Percentiles rank a stretch among this genome's conserved stretches.
Conservation (phyloP, 2,888 invertebrate genomes). For the Allacma fusca region DNA sequence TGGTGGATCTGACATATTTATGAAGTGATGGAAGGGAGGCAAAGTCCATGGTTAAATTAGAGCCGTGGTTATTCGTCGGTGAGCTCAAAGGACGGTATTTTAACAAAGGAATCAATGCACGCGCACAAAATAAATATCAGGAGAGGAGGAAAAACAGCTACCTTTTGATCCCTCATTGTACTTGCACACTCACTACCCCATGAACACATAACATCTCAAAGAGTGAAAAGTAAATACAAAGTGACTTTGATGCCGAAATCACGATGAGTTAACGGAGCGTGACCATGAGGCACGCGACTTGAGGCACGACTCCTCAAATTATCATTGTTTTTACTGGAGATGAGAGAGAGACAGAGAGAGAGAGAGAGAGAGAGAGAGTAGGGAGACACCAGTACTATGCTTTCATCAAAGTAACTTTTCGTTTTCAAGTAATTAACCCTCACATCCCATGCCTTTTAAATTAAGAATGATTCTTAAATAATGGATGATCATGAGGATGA, state of each 20-base stretch:
- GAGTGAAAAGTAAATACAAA: neutral
- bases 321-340: constrained; percentile 41
- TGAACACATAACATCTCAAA: neutral
- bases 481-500: too few species aligned
- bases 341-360: constrained; percentile 2
- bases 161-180: constrained; percentile 16
- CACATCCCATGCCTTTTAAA: too few species aligned
- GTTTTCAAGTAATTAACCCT: too few species aligned
- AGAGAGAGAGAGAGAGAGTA: too few species aligned
- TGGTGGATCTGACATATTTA: too few species aligned
- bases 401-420: too few species aligned
- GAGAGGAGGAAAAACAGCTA: neutral
- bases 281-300: constrained; percentile 52
- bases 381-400: too few species aligned
- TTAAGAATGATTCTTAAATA: too few species aligned
- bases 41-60: neutral
- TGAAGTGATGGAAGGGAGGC: neutral
- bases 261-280: constrained; percentile 46
- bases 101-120: constrained; percentile 8
- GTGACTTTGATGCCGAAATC: constrained; percentile 45
- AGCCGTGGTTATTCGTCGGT: neutral
- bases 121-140: constrained; percentile 23
- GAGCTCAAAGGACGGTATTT: neutral
- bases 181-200: neutral
- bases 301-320: constrained; percentile 43